Base-by-base conservation (phyloP, 2,888 invertebrate species). In the Stenotaenia linearis region DNA sequence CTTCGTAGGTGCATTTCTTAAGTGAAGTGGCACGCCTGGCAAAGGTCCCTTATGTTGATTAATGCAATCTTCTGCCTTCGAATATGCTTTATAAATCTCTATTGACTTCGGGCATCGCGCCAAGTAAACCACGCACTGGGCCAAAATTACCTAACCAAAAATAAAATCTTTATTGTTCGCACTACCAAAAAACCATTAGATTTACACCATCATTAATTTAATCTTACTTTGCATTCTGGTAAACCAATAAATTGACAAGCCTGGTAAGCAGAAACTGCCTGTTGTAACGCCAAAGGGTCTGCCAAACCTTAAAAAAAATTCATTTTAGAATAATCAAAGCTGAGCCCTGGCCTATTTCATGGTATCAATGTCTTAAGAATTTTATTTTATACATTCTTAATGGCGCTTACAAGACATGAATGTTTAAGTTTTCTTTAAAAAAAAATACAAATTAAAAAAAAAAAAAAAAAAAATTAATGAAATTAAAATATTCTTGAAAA, bases 211-310 rank as follows among this genome's bases (percentile, higher is more conserved):
- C 12, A 56, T 4, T 56, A 32, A 28, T 3, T 12, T 9, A n/a
- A 30, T 10, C 28, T 82, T 83, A 93, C 91, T 85, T 93, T 92
- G 83, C 92, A 91, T 84, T 94, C 94, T 0, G 94, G 94, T 92
- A 91, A 92, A 9, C 94, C 94, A 50, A 94, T 87, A 81, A 92
- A 88, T 85, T 93, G 92, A 84, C 93, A 93, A 0, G 92, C 93
- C 83, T 93, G 92, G 88, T 92, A 90, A 40, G 93, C 91, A 5
- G 92, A 89, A 3, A 93, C 90, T 0, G 94, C 92, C 83, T 92
- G 88, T 37, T 88, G 89, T 61, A 92, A 82, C 0, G 92, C 92
- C 81, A 86, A 88, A 0, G 90, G 90, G 85, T 86, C 86, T 82
- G 88, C 85, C 21, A 86, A 61, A 80, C 86, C 86, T 85, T 6